Evolutionary conservation across 2,888 invertebrate genomes (phyloP).

Genomic region (Tupiocoris notatus): DNA sequence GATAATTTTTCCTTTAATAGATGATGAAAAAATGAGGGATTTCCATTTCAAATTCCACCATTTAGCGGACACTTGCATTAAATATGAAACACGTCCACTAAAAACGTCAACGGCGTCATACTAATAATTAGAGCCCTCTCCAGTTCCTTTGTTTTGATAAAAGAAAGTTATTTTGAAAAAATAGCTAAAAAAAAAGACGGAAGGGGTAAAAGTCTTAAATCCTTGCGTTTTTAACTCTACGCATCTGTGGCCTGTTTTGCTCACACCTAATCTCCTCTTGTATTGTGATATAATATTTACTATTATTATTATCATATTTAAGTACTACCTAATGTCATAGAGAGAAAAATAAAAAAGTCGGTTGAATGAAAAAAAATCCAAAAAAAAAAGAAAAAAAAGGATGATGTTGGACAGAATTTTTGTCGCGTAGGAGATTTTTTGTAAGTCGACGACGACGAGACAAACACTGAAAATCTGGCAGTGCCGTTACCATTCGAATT

Average conservation of each 20-base stretch:
- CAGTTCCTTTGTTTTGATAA: constrained; percentile 32
- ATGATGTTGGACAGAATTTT: constrained; percentile 17
- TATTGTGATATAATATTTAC: constrained; percentile 47
- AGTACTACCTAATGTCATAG: constrained; percentile 24
- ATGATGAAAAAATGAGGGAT: not conserved
- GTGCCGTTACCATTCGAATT: constrained; percentile 39
- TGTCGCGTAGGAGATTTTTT: constrained; percentile 28
- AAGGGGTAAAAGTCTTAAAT: constrained; percentile 7
- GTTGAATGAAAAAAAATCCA: constrained; percentile 38
- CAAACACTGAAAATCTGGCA: constrained; percentile 41
- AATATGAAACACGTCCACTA: not conserved
- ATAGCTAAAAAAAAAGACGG: constrained; percentile 15
- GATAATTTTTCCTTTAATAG: constrained; percentile 20
- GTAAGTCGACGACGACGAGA: no score
- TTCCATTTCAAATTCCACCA: not conserved
- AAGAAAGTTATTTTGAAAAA: constrained; percentile 7
- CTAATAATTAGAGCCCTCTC: constrained; percentile 16
- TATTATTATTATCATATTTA: constrained; percentile 43
- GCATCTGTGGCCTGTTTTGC: constrained; percentile 47
- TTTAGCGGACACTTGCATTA: not conserved
- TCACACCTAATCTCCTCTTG: constrained; percentile 48
- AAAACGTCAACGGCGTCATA: not conserved
- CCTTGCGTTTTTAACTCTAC: constrained; percentile 28
- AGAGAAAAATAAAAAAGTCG: no score
- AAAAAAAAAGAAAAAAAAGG: constrained; percentile 37